Conservation (phyloP, 2,888 invertebrate species). For the Heliconius hortense region DNA sequence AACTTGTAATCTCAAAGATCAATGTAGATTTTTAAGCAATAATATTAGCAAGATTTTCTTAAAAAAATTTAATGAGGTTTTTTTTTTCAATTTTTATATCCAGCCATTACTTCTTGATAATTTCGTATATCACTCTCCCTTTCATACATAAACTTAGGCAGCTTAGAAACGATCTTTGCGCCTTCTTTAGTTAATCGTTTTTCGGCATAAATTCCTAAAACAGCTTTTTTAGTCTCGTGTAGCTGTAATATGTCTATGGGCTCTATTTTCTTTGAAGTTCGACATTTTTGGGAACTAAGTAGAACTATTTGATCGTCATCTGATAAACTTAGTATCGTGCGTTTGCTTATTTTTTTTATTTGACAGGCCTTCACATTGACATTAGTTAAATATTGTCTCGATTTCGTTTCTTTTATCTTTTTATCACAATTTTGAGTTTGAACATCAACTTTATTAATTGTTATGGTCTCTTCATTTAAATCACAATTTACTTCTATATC, state of each 20-base stretch:
- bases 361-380: constrained; percentile 41
- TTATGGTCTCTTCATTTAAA: constrained; percentile 47
- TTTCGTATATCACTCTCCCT: constrained; percentile 50
- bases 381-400: constrained; percentile 14
- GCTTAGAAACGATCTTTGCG: constrained; percentile 58
- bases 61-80: background rate
- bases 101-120: constrained; percentile 29
- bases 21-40: background rate
- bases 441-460: constrained; percentile 50
- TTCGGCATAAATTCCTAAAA: constrained; percentile 67
- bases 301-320: constrained; percentile 49
- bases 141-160: constrained; percentile 63
- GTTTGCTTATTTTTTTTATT: constrained; percentile 46
- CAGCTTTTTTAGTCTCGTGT: constrained; percentile 68
- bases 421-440: constrained; percentile 56
- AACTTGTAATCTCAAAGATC: background rate
- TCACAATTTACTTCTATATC: constrained; percentile 56
- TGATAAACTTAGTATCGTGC: constrained; percentile 48
- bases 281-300: constrained; percentile 22
- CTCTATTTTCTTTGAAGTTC: constrained; percentile 30
- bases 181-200: constrained; percentile 51
- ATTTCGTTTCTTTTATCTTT: constrained; percentile 6
- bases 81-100: constrained; percentile 32
- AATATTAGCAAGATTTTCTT: background rate
- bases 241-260: constrained; percentile 62